phyloP scores from a whole-genome alignment of 1,140 invertebrate genomes.

The Cydia strobilella region DNA sequence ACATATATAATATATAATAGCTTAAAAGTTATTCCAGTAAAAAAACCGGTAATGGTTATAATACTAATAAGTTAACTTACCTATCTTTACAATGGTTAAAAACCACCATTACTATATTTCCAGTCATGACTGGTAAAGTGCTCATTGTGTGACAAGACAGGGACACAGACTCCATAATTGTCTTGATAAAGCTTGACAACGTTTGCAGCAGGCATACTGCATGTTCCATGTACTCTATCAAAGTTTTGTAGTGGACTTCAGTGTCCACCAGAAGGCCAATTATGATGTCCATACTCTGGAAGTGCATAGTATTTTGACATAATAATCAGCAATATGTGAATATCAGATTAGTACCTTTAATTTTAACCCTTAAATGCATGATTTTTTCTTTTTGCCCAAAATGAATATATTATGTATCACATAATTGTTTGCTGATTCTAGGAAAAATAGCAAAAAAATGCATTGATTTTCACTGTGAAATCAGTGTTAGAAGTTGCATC shows the following conservation, averaged over 20 bases:
- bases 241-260: conserved; percentile 35
- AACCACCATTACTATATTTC: conserved; percentile 57
- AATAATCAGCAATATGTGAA: not conserved
- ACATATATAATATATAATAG: no score
- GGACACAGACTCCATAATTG: conserved; percentile 46
- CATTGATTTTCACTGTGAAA: no score
- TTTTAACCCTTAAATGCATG: no score
- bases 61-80: conserved; percentile 39
- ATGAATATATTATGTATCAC: no score
- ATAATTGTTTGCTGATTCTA: no score
- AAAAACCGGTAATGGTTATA: not conserved
- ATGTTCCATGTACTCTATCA: conserved; percentile 54
- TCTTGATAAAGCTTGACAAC: conserved; percentile 55
- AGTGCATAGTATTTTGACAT: not conserved
- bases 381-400: no score
- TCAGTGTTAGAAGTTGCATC: no score
- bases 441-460: no score
- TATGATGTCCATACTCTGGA: conserved; percentile 53
- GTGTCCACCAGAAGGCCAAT: conserved; percentile 43
- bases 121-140: conserved; percentile 53
- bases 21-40: not conserved
- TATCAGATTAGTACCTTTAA: not conserved
- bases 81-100: conserved; percentile 69
- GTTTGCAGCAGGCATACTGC: conserved; percentile 51
- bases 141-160: conserved; percentile 54